Evolutionary conservation across 2,797 vertebrate genomes (phyloP).

Genomic region (Lagocephalus sceleratus): DNA sequence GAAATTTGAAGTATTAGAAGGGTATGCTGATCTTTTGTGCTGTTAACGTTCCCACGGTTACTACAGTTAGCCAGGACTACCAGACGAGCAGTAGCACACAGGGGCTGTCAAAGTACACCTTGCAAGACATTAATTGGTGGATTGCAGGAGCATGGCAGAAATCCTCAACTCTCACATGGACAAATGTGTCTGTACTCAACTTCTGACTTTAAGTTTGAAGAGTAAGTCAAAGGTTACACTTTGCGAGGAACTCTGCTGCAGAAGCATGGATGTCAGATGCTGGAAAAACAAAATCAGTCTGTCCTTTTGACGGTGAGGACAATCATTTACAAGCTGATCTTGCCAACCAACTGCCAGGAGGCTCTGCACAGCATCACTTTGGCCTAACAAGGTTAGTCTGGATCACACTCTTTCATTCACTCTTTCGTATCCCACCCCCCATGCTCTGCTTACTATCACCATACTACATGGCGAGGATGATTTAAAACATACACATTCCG

Average conservation of each 20-base stretch:
- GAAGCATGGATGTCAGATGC: slow-evolving; percentile 44
- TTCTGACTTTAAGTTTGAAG: neutral
- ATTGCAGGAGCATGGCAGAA: too few relatives aligned
- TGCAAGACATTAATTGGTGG: too few relatives aligned
- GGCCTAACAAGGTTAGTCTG: slow-evolving; percentile 78
- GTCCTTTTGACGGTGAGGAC: slow-evolving; percentile 55
- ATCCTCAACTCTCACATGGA: too few relatives aligned
- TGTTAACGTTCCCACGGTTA: too few relatives aligned
- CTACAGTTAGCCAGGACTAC: too few relatives aligned
- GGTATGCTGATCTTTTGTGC: too few relatives aligned
- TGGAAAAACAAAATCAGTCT: slow-evolving; percentile 51
- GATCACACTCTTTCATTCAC: slow-evolving; percentile 72
- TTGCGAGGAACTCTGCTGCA: slow-evolving; percentile 34
- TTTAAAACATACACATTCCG: slow-evolving; percentile 77
- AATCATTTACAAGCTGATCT: slow-evolving; percentile 71
- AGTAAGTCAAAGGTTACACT: slow-evolving; percentile 9
- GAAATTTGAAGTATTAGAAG: too few relatives aligned
- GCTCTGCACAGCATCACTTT: slow-evolving; percentile 80
- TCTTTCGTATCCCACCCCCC: slow-evolving; percentile 43
- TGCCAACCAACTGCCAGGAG: slow-evolving; percentile 77
- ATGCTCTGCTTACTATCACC: slow-evolving; percentile 77
- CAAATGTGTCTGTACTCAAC: too few relatives aligned
- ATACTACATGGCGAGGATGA: slow-evolving; percentile 60
- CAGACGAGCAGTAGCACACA: too few relatives aligned
- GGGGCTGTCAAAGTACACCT: too few relatives aligned